Conservation (phyloP, 2,888 invertebrate genomes). For the Patella pellucida region DNA sequence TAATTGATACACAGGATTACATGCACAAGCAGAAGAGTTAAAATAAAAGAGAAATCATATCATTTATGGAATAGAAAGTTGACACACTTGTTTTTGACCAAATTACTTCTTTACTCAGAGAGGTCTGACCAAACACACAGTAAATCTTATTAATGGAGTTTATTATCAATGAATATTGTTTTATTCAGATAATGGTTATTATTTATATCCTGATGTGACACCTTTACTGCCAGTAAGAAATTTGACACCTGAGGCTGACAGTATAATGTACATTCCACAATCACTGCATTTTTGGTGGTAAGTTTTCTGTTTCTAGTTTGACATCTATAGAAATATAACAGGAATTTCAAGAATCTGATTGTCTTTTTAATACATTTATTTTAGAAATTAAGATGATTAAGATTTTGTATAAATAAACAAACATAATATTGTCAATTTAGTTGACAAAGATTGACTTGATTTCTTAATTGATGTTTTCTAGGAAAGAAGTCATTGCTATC, state of each 20-base stretch:
- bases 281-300: constrained; percentile 11
- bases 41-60: not conserved
- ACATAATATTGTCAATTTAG: too few relatives aligned
- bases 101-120: too few relatives aligned
- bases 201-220: constrained; percentile 55
- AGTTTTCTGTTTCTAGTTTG: not conserved
- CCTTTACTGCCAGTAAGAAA: not conserved
- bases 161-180: too few relatives aligned
- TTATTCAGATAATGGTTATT: constrained; percentile 60
- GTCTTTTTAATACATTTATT: too few relatives aligned
- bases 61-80: not conserved
- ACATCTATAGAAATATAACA: not conserved
- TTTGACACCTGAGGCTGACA: not conserved
- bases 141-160: too few relatives aligned
- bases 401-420: too few relatives aligned
- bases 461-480: constrained; percentile 51
- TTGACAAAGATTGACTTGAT: too few relatives aligned
- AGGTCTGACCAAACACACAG: too few relatives aligned
- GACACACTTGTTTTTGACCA: too few relatives aligned
- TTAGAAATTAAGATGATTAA: too few relatives aligned
- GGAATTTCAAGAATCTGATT: not conserved
- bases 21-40: not conserved
- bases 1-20: not conserved
- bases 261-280: not conserved
- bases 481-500: constrained; percentile 85